Conservation (phyloP, 2,888 invertebrate species). For the Epirrhoe tristata region DNA sequence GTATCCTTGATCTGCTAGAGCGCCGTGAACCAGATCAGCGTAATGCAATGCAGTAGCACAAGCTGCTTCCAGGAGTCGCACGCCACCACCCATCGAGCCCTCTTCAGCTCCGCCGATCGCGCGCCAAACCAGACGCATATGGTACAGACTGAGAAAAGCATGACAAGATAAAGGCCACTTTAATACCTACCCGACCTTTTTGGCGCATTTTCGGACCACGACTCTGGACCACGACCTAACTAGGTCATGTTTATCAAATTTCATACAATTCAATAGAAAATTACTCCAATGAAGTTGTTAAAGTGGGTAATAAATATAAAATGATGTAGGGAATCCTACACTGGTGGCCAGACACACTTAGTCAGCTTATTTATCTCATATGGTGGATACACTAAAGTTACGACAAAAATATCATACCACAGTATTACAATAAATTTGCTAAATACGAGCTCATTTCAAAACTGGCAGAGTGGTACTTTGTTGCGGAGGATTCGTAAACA, state of each 20-base stretch:
- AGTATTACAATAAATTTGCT: neutral
- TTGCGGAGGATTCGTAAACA: constrained; percentile 31
- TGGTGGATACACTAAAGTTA: no score
- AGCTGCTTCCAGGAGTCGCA: constrained; percentile 90
- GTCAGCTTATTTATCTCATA: no score
- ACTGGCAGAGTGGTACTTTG: constrained; percentile 3
- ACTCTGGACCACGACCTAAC: no score
- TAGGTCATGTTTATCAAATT: no score
- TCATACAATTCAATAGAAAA: no score
- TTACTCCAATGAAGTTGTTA: no score
- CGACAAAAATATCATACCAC: neutral
- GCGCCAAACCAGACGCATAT: constrained; percentile 95
- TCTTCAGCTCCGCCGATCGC: constrained; percentile 95
- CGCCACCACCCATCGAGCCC: constrained; percentile 91
- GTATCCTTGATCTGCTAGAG: constrained; percentile 92
- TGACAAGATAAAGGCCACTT: neutral
- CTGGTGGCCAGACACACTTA: no score
- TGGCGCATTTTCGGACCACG: neutral
- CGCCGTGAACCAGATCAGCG: constrained; percentile 93
- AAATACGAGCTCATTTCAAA: constrained; percentile 1
- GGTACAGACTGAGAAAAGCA: constrained; percentile 82
- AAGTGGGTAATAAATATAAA: no score
- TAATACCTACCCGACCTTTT: neutral
- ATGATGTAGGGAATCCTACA: no score
- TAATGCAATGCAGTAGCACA: constrained; percentile 95